Conservation (phyloP, 2,797 vertebrate species). For the Oryzias sinensis region DNA sequence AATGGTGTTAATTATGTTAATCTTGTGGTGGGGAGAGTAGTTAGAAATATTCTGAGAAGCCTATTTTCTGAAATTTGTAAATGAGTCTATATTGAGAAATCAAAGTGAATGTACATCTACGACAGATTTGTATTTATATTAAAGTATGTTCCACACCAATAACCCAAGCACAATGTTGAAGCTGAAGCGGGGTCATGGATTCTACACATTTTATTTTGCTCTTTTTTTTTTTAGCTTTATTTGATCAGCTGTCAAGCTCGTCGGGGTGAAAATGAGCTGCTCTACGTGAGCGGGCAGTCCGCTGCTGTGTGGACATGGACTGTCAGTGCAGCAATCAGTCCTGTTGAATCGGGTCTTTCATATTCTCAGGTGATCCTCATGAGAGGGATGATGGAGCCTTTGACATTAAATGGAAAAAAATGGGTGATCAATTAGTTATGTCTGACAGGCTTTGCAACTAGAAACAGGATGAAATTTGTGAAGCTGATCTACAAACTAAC, state of each 20-base stretch:
- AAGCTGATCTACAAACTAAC: no score
- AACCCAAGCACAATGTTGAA: slow-evolving; percentile 76
- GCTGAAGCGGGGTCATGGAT: slow-evolving; percentile 33
- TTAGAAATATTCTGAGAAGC: slow-evolving; percentile 65
- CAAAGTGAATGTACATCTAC: slow-evolving; percentile 75
- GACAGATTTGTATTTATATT: slow-evolving; percentile 73
- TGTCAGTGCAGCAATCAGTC: slow-evolving; percentile 4
- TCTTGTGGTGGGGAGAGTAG: slow-evolving; percentile 60
- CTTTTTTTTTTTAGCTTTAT: slow-evolving; percentile 2
- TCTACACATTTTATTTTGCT: slow-evolving; percentile 15
- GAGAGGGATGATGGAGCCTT: no score
- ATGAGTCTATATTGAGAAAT: slow-evolving; percentile 68
- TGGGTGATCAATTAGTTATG: no score
- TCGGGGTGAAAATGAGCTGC: slow-evolving; percentile 21
- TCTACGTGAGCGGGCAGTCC: slow-evolving; percentile 4
- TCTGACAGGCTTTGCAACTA: no score
- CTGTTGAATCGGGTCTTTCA: slow-evolving; percentile 5
- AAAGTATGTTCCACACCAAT: slow-evolving; percentile 62
- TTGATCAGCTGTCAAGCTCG: slow-evolving; percentile 9
- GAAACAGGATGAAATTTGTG: no score
- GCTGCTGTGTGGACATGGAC: slow-evolving; percentile 16
- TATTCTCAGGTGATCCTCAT: slow-evolving; percentile 34
- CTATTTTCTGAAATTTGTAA: slow-evolving; percentile 78
- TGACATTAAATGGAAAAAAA: no score
- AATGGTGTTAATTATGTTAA: slow-evolving; percentile 49